These are phyloP conservation scores for Falcaria lacertinaria DNA, from an alignment of 2,888 invertebrate species.

Conservation along the genomic window DNA sequence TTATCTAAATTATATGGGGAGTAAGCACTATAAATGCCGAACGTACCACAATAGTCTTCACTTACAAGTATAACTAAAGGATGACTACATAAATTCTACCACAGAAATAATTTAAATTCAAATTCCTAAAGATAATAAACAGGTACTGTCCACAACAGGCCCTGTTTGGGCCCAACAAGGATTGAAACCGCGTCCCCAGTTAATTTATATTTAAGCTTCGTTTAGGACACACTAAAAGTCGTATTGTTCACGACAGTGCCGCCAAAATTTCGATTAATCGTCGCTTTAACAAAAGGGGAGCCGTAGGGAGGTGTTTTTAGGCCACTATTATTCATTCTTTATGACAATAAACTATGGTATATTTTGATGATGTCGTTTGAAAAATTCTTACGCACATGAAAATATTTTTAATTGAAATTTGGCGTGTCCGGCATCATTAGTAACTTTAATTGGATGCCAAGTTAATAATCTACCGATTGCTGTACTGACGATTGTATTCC, in stretches of 20 bases:
- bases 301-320: neutral
- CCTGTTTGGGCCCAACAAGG: neutral
- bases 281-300: slow-evolving; percentile 1
- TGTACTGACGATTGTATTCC: neutral
- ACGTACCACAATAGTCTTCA: no score
- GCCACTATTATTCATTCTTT: slow-evolving; percentile 11
- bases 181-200: neutral
- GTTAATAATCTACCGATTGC: slow-evolving; percentile 26
- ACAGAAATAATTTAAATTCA: neutral
- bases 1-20: no score
- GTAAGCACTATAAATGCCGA: no score
- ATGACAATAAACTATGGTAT: slow-evolving; percentile 12
- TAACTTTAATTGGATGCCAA: slow-evolving; percentile 24
- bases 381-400: slow-evolving; percentile 1
- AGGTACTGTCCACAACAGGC: neutral
- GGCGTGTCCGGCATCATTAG: slow-evolving; percentile 48
- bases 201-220: neutral
- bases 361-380: slow-evolving; percentile 5
- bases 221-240: neutral
- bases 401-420: slow-evolving; percentile 45
- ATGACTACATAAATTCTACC: no score
- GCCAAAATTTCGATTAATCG: slow-evolving; percentile 27
- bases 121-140: neutral
- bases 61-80: no score
- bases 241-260: slow-evolving; percentile 24